Conservation (phyloP, 2,888 invertebrate species). For the Lasioglossum lativentre region DNA sequence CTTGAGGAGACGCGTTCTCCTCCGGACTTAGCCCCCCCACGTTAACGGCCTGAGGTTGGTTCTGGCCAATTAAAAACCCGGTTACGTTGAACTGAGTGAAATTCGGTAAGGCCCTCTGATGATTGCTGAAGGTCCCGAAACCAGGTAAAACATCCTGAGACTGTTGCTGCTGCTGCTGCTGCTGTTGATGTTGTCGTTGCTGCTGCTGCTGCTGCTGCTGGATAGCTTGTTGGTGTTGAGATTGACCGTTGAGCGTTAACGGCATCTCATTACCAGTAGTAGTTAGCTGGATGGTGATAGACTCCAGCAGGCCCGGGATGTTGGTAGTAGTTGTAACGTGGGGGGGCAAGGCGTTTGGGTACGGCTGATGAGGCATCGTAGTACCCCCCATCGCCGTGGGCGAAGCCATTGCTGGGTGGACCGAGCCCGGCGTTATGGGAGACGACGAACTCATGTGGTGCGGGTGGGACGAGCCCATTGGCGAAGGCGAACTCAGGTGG, state of each 20-base stretch:
- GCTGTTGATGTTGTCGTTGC: slow-evolving; percentile 86
- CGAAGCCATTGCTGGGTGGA: slow-evolving; percentile 79
- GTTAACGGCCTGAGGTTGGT: slow-evolving; percentile 88
- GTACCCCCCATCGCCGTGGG: slow-evolving; percentile 82
- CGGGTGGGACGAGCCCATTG: slow-evolving; percentile 80
- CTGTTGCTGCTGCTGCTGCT: slow-evolving; percentile 84
- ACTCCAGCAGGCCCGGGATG: slow-evolving; percentile 83
- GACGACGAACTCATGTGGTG: slow-evolving; percentile 84
- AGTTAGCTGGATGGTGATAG: slow-evolving; percentile 88
- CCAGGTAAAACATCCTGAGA: slow-evolving; percentile 78
- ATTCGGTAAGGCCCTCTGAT: slow-evolving; percentile 87
- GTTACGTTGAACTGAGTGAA: slow-evolving; percentile 88
- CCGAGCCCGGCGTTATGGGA: slow-evolving; percentile 84
- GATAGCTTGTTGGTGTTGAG: slow-evolving; percentile 83
- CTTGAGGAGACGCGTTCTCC: slow-evolving; percentile 85
- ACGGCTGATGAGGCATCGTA: slow-evolving; percentile 86
- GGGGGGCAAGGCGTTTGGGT: slow-evolving; percentile 95
- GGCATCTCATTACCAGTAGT: slow-evolving; percentile 91
- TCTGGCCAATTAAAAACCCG: slow-evolving; percentile 86
- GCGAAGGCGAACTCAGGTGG: slow-evolving; percentile 82
- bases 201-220: slow-evolving; percentile 84
- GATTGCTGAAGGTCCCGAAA: slow-evolving; percentile 80
- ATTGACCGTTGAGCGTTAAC: slow-evolving; percentile 75
- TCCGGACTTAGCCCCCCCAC: slow-evolving; percentile 91
- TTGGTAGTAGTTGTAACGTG: slow-evolving; percentile 91